Evolutionary conservation across 2,888 invertebrate species (phyloP).

Genomic region (Trimorus sp.): DNA sequence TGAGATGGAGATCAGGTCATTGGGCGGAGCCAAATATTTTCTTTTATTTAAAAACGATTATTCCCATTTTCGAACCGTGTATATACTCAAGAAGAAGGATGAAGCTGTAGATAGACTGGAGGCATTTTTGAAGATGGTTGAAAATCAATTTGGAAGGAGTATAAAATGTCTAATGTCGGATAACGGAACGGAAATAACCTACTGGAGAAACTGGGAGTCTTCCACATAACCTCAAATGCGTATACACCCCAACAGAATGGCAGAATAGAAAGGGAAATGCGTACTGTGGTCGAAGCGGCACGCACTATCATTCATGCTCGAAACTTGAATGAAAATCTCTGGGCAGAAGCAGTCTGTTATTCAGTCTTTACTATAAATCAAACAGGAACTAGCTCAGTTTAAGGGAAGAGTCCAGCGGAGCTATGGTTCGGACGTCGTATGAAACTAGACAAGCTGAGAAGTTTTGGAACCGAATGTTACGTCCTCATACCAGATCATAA

Average conservation of each 20-base stretch:
- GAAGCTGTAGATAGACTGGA: no score
- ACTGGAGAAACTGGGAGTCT: conserved; percentile 16
- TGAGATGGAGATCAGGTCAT: no score
- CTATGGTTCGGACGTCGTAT: conserved; percentile 25
- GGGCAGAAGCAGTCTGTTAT: conserved; percentile 24
- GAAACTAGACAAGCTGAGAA: background rate
- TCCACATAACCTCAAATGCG: conserved; percentile 14
- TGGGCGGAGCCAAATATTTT: no score
- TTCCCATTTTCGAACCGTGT: no score
- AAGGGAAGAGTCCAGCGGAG: conserved; percentile 20
- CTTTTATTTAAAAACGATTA: no score
- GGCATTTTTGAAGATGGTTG: no score
- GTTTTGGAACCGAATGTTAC: background rate
- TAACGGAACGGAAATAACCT: background rate
- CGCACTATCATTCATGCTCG: conserved; percentile 11
- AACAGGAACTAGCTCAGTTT: conserved; percentile 21
- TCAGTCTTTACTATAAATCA: conserved; percentile 29
- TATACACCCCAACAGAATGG: conserved; percentile 32
- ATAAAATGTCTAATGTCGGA: no score
- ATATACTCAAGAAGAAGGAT: no score
- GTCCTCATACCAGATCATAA: conserved; percentile 64
- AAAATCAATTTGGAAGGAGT: no score
- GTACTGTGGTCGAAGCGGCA: conserved; percentile 25
- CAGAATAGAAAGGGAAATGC: conserved; percentile 29
- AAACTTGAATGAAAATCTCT: conserved; percentile 2